Percentiles rank a stretch among this genome's conserved stretches.
Evolutionary conservation across 2,888 invertebrate genomes (phyloP).

Genomic region (Hirtodrosophila histrioides): DNA sequence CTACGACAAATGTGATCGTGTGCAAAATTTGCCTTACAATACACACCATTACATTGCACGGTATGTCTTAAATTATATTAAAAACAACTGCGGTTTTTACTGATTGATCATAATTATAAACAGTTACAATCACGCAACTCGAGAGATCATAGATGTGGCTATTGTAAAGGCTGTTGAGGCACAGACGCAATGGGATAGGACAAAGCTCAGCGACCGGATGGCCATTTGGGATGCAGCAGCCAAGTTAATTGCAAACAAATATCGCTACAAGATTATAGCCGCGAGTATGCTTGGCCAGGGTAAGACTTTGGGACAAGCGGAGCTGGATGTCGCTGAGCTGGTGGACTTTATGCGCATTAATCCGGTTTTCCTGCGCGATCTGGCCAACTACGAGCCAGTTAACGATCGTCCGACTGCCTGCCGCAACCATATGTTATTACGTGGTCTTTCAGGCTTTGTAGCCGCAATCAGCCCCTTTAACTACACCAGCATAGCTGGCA

Average conservation of each 20-base stretch:
- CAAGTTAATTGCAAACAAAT: constrained; percentile 92
- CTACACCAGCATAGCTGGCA: constrained; percentile 99
- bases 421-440: constrained; percentile 91
- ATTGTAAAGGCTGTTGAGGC: constrained; percentile 90
- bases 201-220: constrained; percentile 90
- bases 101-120: not conserved
- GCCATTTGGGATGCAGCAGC: constrained; percentile 94
- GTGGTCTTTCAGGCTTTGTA: constrained; percentile 97
- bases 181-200: constrained; percentile 93
- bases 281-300: constrained; percentile 98
- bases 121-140: constrained; percentile 94
- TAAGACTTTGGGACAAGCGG: constrained; percentile 97
- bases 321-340: constrained; percentile 97
- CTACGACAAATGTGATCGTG: constrained; percentile 88
- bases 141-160: constrained; percentile 91
- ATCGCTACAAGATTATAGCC: constrained; percentile 94
- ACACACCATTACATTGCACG: constrained; percentile 91
- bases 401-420: constrained; percentile 89
- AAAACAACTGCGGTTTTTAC: not conserved
- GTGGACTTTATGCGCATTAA: constrained; percentile 96
- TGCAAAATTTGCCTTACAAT: constrained; percentile 95
- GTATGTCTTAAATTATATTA: constrained; percentile 9
- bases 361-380: constrained; percentile 91
- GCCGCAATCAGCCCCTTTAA: constrained; percentile 99
- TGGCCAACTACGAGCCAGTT: constrained; percentile 94